A percentile compares a stretch with the other conserved stretches of the same genome.
Conservation (phyloP, 1,140 invertebrate species). For the Goniozus legneri region DNA sequence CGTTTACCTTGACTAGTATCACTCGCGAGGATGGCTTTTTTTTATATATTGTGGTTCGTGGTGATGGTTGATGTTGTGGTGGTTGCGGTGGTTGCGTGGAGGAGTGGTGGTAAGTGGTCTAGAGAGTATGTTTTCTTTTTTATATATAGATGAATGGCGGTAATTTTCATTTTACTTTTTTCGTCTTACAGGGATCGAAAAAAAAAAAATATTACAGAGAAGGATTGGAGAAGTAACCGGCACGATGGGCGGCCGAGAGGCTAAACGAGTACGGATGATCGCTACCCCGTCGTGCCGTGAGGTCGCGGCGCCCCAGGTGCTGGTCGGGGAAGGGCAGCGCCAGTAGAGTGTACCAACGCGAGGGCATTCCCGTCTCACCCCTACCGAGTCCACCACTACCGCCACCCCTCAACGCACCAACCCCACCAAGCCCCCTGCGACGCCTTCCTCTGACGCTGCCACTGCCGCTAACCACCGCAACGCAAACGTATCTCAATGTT, state of each 20-base stretch:
- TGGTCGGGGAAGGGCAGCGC: constrained; percentile 89
- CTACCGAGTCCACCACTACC: constrained; percentile 48
- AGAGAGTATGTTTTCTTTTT: no score
- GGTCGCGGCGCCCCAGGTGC: constrained; percentile 80
- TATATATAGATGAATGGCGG: no score
- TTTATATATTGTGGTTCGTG: constrained; percentile 38
- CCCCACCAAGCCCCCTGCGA: constrained; percentile 48
- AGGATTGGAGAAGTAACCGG: constrained; percentile 80
- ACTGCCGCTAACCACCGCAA: constrained; percentile 45
- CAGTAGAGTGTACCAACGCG: constrained; percentile 83
- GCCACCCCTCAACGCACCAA: constrained; percentile 51
- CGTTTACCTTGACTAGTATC: constrained; percentile 52
- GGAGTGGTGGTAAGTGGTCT: constrained; percentile 23
- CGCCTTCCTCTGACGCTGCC: constrained; percentile 48
- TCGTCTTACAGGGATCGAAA: no score
- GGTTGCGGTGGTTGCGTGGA: constrained; percentile 35
- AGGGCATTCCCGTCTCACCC: constrained; percentile 59
- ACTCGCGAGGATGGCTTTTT: constrained; percentile 45
- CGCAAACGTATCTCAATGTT: constrained; percentile 40
- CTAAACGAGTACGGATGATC: constrained; percentile 57
- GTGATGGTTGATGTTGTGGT: constrained; percentile 37
- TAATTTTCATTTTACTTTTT: no score
- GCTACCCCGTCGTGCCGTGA: constrained; percentile 65
- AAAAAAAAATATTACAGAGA: no score
- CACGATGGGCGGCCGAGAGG: constrained; percentile 59